phyloP scores from a whole-genome alignment of 2,113 vertebrate genomes.

The Eulemur rufifrons region DNA sequence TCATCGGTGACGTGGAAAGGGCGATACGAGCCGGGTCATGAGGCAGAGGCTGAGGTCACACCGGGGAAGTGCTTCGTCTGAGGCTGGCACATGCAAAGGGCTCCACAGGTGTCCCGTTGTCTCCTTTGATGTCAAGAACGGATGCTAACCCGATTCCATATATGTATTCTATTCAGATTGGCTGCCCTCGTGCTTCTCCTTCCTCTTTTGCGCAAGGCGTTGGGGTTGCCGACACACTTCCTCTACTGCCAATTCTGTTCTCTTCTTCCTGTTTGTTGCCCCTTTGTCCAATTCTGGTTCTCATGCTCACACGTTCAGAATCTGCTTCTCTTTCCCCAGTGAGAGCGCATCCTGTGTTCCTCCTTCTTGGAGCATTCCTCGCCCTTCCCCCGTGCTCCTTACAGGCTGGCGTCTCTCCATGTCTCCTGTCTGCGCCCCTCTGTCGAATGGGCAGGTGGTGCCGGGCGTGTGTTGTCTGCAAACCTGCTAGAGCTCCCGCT shows the following conservation, averaged over 20 bases:
- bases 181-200: accelerated
- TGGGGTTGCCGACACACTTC: accelerated
- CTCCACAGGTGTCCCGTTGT: accelerated
- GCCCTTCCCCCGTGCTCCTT: neutral
- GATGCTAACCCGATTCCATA: accelerated
- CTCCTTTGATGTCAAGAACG: accelerated
- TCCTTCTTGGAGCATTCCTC: accelerated
- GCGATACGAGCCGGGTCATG: accelerated
- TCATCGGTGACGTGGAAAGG: no score
- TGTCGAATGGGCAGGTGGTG: accelerated
- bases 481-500: no score
- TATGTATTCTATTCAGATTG: accelerated
- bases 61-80: accelerated
- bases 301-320: accelerated
- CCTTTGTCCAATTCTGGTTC: no score
- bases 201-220: accelerated
- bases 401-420: accelerated
- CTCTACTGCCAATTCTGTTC: no score
- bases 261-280: no score
- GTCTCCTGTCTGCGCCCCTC: no score
- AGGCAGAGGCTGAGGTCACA: accelerated
- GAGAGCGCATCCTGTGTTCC: neutral
- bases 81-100: accelerated
- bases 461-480: neutral
- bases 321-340: neutral